Evolutionary conservation across 1,140 invertebrate genomes (phyloP), one percentile per base, ranked within the genome.

Genomic region (Heliothis virescens): DNA sequence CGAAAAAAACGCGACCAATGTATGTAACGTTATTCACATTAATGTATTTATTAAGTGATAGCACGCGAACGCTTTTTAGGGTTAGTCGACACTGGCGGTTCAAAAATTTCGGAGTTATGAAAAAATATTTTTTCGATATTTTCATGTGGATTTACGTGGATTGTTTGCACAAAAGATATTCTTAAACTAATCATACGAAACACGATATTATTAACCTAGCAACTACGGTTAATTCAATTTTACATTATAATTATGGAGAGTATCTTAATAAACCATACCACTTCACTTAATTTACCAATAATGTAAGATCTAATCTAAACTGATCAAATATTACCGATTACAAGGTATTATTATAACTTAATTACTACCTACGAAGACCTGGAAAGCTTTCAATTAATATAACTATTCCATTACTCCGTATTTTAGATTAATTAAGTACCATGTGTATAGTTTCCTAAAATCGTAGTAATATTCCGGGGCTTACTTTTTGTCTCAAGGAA

Each of bases 41-140:
- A 85, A 90, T 87, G 79, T 87, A 90, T 90, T 91, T 90, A 91
- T 91, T 90, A 89, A 82, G 77, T 78, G 78, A 62, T 80, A 74
- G 52, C 90, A 91, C 87, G 90, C 87, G 83, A 91, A 34, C 57
- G 34, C 57, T 18, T 34, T 41, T 55, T 48, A 78, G 50, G 48
- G 59, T 55, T 52, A 21, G 63, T 57, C 13, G 18, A 78, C n/a
- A 67, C 50, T 53, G 13, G n/a, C 15, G 9, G 15, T 9, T 26
- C 2, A 1, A 2, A 26, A 16, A n/a, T 12, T 41, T 57, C 4
- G 9, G 4, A 67, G 1, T 15, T 15, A 2, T 59, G 2, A 50
- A 29, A 60, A 11, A 16, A 34, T 65, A 41, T 9, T 71, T 53
- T 10, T 2, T n/a, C 5, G 0, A 26, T 29, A 11, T n/a, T 41